A percentile compares a stretch with the other conserved stretches of the same genome.
Conservation (phyloP, 30 jellyfish, hydroid and myxozoan species). For the Catostylus mosaicus region DNA sequence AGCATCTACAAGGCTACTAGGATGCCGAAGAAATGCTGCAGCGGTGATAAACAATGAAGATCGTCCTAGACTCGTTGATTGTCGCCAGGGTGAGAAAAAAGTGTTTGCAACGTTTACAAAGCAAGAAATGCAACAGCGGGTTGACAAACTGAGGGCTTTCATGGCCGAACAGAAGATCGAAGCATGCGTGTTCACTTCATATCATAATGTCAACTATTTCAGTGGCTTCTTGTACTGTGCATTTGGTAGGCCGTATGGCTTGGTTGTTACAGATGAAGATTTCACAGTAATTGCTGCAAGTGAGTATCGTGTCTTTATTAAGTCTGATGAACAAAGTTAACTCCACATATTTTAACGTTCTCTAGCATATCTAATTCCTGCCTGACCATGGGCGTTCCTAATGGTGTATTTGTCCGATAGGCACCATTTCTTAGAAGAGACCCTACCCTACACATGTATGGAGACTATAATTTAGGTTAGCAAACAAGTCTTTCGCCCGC, state of each 20-base stretch:
- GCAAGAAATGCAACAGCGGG: constrained; percentile 77
- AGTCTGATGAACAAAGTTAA: too few species aligned
- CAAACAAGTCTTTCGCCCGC: too few species aligned
- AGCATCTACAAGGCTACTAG: not conserved
- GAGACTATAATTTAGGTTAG: too few species aligned
- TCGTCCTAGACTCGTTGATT: constrained; percentile 61
- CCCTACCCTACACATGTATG: too few species aligned
- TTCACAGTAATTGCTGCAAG: constrained; percentile 77
- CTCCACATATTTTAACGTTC: too few species aligned
- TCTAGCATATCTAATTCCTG: too few species aligned
- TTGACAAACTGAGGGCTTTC: constrained; percentile 58
- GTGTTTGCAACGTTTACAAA: constrained; percentile 64
- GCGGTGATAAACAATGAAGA: not conserved
- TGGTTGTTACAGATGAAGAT: constrained; percentile 80
- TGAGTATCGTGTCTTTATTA: too few species aligned
- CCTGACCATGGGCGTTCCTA: too few species aligned
- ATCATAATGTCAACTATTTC: constrained; percentile 80
- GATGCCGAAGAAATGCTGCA: not conserved
- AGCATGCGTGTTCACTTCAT: constrained; percentile 84
- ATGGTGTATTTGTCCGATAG: too few species aligned
- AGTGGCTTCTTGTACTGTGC: constrained; percentile 83
- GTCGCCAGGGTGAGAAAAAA: constrained; percentile 84
- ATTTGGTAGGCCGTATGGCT: constrained; percentile 87
- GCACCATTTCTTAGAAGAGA: too few species aligned
- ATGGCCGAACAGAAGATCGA: constrained; percentile 75